Conservation (phyloP, 2,113 vertebrate species). For the Hyperopisus bebe region DNA sequence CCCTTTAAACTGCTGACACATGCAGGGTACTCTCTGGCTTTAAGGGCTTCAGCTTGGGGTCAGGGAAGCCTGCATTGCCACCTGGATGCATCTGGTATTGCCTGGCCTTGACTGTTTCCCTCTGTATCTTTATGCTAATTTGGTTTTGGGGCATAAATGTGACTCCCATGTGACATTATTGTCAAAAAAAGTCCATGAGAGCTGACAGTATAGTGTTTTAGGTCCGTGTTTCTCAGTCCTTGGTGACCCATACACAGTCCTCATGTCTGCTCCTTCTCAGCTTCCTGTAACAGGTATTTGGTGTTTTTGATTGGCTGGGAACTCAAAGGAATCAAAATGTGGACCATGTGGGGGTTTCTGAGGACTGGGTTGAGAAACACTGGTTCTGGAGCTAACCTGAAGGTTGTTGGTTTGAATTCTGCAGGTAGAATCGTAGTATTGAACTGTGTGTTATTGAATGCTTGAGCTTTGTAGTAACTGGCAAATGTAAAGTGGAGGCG, state of each 20-base stretch:
- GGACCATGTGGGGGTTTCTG: background rate
- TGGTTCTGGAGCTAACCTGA: background rate
- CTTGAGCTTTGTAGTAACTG: background rate
- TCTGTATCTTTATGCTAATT: background rate
- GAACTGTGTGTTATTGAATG: background rate
- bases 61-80: background rate
- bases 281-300: background rate
- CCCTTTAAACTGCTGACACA: background rate
- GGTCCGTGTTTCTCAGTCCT: background rate
- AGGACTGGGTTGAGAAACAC: background rate
- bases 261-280: background rate
- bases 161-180: background rate
- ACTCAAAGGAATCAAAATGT: background rate
- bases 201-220: background rate
- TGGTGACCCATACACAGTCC: background rate
- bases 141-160: background rate
- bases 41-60: background rate
- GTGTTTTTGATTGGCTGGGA: background rate
- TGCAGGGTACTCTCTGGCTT: background rate
- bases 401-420: background rate
- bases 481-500: background rate
- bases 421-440: background rate
- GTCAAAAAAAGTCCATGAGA: background rate
- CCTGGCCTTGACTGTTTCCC: background rate
- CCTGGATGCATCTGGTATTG: background rate